Evolutionary conservation across 2,797 vertebrate species (phyloP).

Genomic region (Gobionotothen gibberifrons): DNA sequence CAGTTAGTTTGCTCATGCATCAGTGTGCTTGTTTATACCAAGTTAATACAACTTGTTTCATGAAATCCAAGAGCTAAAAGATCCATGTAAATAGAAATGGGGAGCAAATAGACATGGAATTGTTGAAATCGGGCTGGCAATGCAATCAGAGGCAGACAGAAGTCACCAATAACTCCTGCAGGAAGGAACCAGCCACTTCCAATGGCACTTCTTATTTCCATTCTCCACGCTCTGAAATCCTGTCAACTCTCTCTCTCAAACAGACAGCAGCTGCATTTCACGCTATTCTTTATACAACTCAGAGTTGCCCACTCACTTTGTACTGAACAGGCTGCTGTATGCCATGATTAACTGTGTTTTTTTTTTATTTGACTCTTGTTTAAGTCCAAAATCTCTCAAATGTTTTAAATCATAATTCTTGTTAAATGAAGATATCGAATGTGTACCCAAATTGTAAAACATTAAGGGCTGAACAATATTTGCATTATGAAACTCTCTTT

Average conservation of each 20-base stretch:
- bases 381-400: background rate
- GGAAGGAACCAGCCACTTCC: slow-evolving; percentile 73
- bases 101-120: slow-evolving; percentile 70
- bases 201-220: slow-evolving; percentile 78
- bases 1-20: slow-evolving; percentile 23
- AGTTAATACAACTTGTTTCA: slow-evolving; percentile 14
- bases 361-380: background rate
- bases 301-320: slow-evolving; percentile 62
- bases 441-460: background rate
- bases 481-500: background rate
- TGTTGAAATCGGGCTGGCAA: slow-evolving; percentile 67
- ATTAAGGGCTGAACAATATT: background rate
- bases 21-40: slow-evolving; percentile 19
- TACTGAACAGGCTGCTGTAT: slow-evolving; percentile 42
- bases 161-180: slow-evolving; percentile 74
- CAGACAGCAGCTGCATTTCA: slow-evolving; percentile 80
- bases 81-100: slow-evolving; percentile 68
- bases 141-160: slow-evolving; percentile 70
- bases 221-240: slow-evolving; percentile 80
- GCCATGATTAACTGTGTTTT: slow-evolving; percentile 12
- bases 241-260: slow-evolving; percentile 74
- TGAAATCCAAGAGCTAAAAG: slow-evolving; percentile 39
- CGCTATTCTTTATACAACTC: slow-evolving; percentile 71
- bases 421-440: background rate
- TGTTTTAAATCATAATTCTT: background rate